Percentiles rank a stretch among this genome's conserved stretches.
Conservation (phyloP, 2,113 vertebrate genomes). For the Ochotona curzoniae region DNA sequence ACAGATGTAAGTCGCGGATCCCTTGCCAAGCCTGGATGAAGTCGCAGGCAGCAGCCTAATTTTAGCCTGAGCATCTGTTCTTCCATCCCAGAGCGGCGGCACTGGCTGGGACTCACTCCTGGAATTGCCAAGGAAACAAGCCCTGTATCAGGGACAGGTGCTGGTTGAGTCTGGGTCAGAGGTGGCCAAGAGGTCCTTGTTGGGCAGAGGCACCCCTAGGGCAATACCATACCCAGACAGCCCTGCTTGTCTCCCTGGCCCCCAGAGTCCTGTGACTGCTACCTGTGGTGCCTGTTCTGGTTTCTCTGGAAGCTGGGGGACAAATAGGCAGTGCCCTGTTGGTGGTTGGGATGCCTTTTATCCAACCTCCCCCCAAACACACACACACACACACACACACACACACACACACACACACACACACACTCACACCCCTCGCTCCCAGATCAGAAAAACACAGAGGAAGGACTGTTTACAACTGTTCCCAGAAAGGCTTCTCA, state of each 20-base stretch:
- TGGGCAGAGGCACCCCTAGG: not conserved
- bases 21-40: slow-evolving; percentile 70
- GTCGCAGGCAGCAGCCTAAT: slow-evolving; percentile 85
- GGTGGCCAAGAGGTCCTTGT: not conserved
- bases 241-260: not conserved
- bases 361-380: too few relatives aligned
- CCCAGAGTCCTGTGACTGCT: not conserved
- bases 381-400: too few relatives aligned
- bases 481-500: not conserved
- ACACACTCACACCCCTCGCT: too few relatives aligned
- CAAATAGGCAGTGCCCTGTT: not conserved
- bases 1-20: slow-evolving; percentile 75
- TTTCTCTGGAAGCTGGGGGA: not conserved
- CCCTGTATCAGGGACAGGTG: slow-evolving; percentile 68
- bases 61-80: slow-evolving; percentile 88
- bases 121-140: slow-evolving; percentile 75
- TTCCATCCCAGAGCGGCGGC: slow-evolving; percentile 80
- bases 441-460: not conserved
- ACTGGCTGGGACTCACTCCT: slow-evolving; percentile 81
- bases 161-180: slow-evolving; percentile 8
- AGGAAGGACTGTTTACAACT: not conserved
- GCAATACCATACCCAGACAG: not conserved
- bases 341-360: not conserved
- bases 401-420: too few relatives aligned
- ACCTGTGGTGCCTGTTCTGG: not conserved